Base-by-base conservation (phyloP, 2,113 vertebrate species). In the Pogona vitticeps region DNA sequence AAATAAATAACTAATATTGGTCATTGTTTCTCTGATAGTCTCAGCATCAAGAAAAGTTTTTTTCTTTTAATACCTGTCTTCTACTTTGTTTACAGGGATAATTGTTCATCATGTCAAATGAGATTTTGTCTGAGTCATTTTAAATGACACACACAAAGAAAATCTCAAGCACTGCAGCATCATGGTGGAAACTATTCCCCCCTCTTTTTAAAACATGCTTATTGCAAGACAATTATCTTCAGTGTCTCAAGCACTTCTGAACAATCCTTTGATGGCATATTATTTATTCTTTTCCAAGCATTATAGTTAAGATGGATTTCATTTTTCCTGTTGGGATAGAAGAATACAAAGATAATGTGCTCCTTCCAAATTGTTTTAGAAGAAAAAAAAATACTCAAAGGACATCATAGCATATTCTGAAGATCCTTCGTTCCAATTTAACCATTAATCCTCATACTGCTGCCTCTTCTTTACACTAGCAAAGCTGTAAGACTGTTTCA, bases 281-380 rank as follows among this genome's bases (percentile, higher is more conserved):
- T 81, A 17, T 28, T 67, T 40, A 28, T 70, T 88, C 89, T 93
- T 88, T 95, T 86, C 82, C 90, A 93, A 86, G 33, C 10, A 86
- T 58, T 86, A 88, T 52, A 76, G 89, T 95, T 89, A 93, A 46
- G 87, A 90, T 96, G 94, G 93, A 93, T 92, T 92, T 70, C 46
- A 88, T 87, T 86, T 93, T 84, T 92, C 91, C n/a, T 26, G 8
- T 21, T 82, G 58, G 8, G 42, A 72, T n/a, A 6, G 21, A 26
- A 20, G 42, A 15, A 17, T 23, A 82, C 67, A n/a, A 33, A 78
- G 14, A 82, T 68, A 82, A 71, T 33, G 14, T 72, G 71, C 46
- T 15, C 56, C 28, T 67, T 82, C 65, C 10, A 68, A n/a, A 40
- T 46, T 65, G 13, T 36, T 56, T 70, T 56, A 4, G 20, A 31